Evolutionary conservation across 2,113 vertebrate genomes (phyloP).

Genomic region (Silurus asotus): DNA sequence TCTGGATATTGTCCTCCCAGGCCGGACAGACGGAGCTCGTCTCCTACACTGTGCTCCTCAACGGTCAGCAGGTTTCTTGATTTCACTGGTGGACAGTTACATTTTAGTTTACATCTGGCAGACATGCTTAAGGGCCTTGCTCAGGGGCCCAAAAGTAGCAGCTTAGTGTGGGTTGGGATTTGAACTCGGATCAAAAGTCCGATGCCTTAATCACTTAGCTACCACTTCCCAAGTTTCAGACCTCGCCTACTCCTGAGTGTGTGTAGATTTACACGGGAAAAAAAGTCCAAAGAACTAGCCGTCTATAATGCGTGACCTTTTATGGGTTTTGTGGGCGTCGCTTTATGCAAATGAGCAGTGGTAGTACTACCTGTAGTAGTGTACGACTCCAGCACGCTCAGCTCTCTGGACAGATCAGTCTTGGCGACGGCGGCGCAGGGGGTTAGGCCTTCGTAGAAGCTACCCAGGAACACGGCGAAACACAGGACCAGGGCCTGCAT

Average conservation of each 20-base stretch:
- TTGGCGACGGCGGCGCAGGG: constrained; percentile 82
- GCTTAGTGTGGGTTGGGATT: too few relatives aligned
- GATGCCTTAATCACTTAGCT: too few relatives aligned
- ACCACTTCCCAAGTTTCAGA: too few relatives aligned
- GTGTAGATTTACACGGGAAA: not conserved
- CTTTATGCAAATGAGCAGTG: not conserved
- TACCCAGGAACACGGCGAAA: constrained; percentile 89
- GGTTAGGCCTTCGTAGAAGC: constrained; percentile 83
- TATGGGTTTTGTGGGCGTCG: not conserved
- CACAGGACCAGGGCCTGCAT: constrained; percentile 89
- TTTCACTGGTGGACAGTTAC: constrained; percentile 74
- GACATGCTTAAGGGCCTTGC: too few relatives aligned
- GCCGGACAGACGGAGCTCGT: constrained; percentile 76
- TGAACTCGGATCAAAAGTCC: too few relatives aligned
- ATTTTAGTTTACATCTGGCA: too few relatives aligned
- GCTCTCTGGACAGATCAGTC: constrained; percentile 78
- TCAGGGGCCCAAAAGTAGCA: too few relatives aligned
- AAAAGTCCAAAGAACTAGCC: not conserved
- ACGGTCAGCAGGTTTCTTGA: constrained; percentile 89
- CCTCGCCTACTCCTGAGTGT: not conserved
- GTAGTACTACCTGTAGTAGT: constrained; percentile 77
- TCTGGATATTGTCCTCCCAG: constrained; percentile 79
- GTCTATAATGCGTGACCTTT: not conserved
- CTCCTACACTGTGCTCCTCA: constrained; percentile 77
- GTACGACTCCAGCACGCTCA: constrained; percentile 82